Conservation (phyloP, 2,113 vertebrate species). For the Phylloscopus trochiloides region DNA sequence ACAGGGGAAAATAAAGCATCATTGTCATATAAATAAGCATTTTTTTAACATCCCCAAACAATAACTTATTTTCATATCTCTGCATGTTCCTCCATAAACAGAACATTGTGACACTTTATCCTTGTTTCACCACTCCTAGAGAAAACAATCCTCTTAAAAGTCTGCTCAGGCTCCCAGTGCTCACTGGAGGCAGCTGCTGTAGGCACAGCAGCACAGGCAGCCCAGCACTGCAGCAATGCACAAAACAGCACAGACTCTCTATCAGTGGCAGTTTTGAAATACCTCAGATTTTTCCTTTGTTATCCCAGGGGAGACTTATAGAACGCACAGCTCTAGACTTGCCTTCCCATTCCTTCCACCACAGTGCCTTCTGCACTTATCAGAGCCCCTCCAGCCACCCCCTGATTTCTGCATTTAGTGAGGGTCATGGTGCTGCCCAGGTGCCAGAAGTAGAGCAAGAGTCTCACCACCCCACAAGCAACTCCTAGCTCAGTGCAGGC, state of each 20-base stretch:
- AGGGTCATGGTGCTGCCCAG: fast-evolving
- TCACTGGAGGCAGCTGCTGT: not conserved
- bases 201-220: not conserved
- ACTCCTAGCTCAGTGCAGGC: not conserved
- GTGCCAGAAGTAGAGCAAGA: not conserved
- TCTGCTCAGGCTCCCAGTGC: not conserved
- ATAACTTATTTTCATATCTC: not conserved
- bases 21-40: too few species aligned
- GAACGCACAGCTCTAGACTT: not conserved
- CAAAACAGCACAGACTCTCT: not conserved
- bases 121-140: not conserved
- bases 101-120: not conserved
- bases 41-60: not conserved
- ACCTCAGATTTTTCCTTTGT: not conserved
- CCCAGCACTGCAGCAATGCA: not conserved
- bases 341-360: not conserved
- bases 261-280: not conserved
- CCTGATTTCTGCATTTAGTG: fast-evolving
- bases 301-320: not conserved
- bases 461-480: not conserved
- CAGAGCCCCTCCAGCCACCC: not conserved
- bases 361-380: fast-evolving
- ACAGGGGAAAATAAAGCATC: too few species aligned
- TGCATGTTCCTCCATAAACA: not conserved
- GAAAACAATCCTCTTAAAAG: not conserved